Conservation (phyloP, 92 coral and sea anemone genomes). For the Porites rus region DNA sequence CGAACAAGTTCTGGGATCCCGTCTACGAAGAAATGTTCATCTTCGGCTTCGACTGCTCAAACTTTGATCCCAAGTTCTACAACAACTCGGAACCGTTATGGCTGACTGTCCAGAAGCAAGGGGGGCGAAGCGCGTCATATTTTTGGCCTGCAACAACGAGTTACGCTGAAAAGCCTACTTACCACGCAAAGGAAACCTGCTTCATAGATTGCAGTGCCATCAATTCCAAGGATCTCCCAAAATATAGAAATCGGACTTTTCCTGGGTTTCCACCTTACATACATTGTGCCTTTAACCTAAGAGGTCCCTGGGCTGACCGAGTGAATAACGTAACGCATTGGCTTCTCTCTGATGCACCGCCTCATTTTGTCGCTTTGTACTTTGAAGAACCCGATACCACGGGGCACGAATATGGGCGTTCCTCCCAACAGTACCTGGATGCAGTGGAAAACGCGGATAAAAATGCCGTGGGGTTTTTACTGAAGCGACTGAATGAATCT, state of each 20-base stretch:
- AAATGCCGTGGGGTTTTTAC: constrained; percentile 82
- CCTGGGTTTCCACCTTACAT: constrained; percentile 75
- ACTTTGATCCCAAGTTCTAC: constrained; percentile 91
- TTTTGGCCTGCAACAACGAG: constrained; percentile 91
- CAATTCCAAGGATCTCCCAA: constrained; percentile 46
- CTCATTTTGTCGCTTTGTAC: constrained; percentile 81
- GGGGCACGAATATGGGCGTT: constrained; percentile 77
- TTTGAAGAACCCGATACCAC: constrained; percentile 65
- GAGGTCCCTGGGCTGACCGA: constrained; percentile 61
- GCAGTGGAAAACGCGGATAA: constrained; percentile 74
- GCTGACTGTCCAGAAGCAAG: constrained; percentile 86
- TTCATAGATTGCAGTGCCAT: constrained; percentile 63
- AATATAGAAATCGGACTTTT: constrained; percentile 58
- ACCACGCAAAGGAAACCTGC: constrained; percentile 61
- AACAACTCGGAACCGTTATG: constrained; percentile 86
- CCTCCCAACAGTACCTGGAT: constrained; percentile 37
- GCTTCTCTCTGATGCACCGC: constrained; percentile 74
- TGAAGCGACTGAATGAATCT: constrained; percentile 63
- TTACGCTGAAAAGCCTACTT: constrained; percentile 75
- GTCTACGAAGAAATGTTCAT: constrained; percentile 72
- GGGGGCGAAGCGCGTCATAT: constrained; percentile 83
- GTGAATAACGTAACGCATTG: constrained; percentile 71
- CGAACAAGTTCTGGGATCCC: constrained; percentile 94
- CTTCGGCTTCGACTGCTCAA: constrained; percentile 77
- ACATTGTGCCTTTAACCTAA: constrained; percentile 64